Evolutionary conservation across 23 tunicate species (phyloP), one percentile per base, ranked within the genome.

Genomic region (Pegea sp.): DNA sequence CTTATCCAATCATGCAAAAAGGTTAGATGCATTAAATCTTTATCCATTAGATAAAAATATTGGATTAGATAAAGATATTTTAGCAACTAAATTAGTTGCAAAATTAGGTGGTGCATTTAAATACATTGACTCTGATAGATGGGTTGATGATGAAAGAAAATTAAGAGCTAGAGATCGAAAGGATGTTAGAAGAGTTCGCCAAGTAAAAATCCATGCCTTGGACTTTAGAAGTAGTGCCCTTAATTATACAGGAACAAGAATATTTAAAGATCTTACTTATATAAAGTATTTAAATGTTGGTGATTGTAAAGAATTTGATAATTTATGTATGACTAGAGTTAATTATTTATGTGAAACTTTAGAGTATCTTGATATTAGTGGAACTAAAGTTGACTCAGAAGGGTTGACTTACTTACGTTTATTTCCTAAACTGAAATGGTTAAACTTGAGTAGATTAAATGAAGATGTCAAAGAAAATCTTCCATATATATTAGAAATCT

Each of bases 311-410:
- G 30, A 31, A 22, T 69, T 77, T 63, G 74, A 68, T 34, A 59
- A 77, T 53, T 22, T 28, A n/a, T 57, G 71, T 30, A 29, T 77
- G 66, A 25, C 76, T 4, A 22, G 66, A 0, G 25, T 69, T 28
- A 67, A 69, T 49, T 58, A 67, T 13, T 19, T 69, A 24, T 56
- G 68, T 52, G 69, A 77, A 33, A 38, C 70, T 30, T 50, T 77
- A 23, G 76, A 77, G 51, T 77, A 69, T 42, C 66, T 77, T 26
- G 90, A 77, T 33, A 57, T 77, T 3, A 77, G 90, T 43, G 90
- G 90, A 5, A 77, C 90, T 24, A 24, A 64, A 23, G 67, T 77
- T 5, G 42, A 76, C 34, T 61, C 61, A 24, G 64, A 52, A 33
- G 66, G 70, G 1, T 52, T 77, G 23, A 26, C 71, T 1, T 69